Evolutionary conservation across 2,113 vertebrate genomes (phyloP).

Genomic region (Anguilla japonica): DNA sequence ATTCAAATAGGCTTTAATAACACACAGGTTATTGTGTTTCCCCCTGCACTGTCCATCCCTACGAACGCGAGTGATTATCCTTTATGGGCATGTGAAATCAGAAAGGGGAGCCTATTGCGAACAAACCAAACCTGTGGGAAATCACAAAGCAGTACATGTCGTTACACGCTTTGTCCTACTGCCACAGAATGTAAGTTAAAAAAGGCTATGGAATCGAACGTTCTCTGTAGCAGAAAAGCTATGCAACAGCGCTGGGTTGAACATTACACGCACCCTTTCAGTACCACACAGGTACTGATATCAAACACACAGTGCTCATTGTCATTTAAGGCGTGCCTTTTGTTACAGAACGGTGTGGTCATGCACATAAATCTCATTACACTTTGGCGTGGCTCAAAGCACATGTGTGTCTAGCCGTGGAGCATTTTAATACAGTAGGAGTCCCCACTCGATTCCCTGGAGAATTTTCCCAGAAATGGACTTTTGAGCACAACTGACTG

Average conservation of each 20-base stretch:
- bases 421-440: background rate
- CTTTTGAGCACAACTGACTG: background rate
- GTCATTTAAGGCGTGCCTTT: background rate
- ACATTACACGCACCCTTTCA: background rate
- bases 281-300: background rate
- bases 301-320: background rate
- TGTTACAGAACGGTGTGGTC: background rate
- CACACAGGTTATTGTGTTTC: background rate
- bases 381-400: background rate
- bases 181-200: background rate
- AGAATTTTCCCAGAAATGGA: background rate
- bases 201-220: background rate
- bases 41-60: background rate
- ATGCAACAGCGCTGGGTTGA: background rate
- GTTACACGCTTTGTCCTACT: background rate
- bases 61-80: background rate
- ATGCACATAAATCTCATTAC: background rate
- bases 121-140: background rate
- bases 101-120: background rate
- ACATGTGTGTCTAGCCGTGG: background rate
- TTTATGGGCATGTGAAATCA: background rate
- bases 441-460: slow-evolving; percentile 8
- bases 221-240: slow-evolving; percentile 1
- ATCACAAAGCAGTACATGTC: background rate
- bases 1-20: background rate